Conservation (phyloP, 2,113 vertebrate species). For the Plotosus lineatus region DNA sequence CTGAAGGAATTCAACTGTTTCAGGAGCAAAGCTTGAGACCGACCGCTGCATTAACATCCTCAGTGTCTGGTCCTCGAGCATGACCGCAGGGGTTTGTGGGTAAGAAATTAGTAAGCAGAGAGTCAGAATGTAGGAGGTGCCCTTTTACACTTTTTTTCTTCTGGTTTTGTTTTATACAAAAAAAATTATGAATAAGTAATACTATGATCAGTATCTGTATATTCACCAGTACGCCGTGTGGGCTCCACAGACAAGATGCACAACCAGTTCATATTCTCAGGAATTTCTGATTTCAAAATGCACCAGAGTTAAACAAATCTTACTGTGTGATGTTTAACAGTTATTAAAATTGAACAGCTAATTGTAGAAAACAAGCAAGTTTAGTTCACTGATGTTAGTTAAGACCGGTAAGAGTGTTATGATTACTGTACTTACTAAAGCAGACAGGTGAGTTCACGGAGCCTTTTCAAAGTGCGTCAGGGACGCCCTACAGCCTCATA, state of each 20-base stretch:
- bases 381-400: background rate
- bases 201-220: background rate
- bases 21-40: too few relatives aligned
- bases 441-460: too few relatives aligned
- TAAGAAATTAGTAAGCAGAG: background rate
- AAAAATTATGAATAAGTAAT: too few relatives aligned
- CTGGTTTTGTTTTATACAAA: background rate
- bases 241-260: background rate
- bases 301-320: background rate
- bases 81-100: background rate
- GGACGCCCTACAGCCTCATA: background rate
- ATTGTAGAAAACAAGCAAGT: background rate
- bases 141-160: background rate
- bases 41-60: too few relatives aligned
- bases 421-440: too few relatives aligned
- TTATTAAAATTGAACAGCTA: background rate
- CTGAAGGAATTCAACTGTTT: too few relatives aligned
- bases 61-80: background rate
- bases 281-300: background rate
- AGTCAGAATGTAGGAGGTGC: background rate
- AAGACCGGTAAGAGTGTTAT: background rate
- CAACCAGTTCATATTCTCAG: background rate
- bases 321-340: background rate
- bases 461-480: background rate
- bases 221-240: background rate